Base-by-base conservation (phyloP, 2,113 vertebrate species). In the Thamnophis sirtalis region DNA sequence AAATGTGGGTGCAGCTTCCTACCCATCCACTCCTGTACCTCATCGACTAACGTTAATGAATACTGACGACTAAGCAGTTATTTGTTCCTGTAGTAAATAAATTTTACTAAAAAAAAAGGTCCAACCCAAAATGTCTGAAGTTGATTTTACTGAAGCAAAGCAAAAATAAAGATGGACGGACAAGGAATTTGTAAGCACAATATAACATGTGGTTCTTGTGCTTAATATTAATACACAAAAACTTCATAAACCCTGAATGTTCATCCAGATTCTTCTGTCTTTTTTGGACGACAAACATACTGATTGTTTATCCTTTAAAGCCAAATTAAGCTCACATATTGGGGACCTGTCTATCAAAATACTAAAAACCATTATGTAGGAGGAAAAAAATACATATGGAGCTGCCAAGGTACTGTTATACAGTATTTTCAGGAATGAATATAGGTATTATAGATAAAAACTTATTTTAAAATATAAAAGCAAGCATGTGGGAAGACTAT, bases 41-140 rank as follows among this genome's bases (percentile, higher is more conserved):
- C 93, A 96, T 24, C 93, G 90, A 73, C 94, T 97, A 0, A 93
- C 94, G 0, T 96, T 97, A 95, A 96, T 96, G 95, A 95, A 95
- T 89, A 43, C 88, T 0, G 93, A 96, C 92, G 90, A 91, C 93
- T 97, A 94, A 33, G 6, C 56, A 63, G 58, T 63, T 86, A 22
- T 17, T 90, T 88, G 86, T 56, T 19, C 1, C 53, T 63, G 19
- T 56, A 95, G 86, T 95, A 85, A 94, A 91, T 94, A 97, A 96
- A 96, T 33, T 84, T 49, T 56, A 73, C 89, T 96, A 87, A 63
- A 60, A 90, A 90, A 91, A 38, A 49, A 51, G 56, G 88, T 1
- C 5, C 84, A 28, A 63, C 22, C 19, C 22, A 53, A 24, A 26
- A 26, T 21, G 84, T 89, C 53, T 33, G 51, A 19, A 10, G 48